Percentiles rank a stretch among this genome's conserved stretches.
These are phyloP conservation scores for Lycorma delicatula DNA, from an alignment of 1,140 invertebrate genomes.

Conservation along the genomic window DNA sequence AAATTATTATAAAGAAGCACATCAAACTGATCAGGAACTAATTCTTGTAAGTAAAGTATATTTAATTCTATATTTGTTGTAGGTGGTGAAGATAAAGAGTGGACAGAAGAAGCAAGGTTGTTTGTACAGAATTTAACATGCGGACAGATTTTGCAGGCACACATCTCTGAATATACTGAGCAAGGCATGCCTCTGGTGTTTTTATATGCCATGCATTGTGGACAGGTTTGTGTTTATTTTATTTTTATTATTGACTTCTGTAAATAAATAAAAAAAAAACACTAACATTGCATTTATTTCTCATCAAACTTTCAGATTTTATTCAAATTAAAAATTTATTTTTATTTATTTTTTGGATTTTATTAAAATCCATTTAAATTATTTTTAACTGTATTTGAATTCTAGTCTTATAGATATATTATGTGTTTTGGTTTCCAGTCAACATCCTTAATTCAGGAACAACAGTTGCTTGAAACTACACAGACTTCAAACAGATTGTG, in stretches of 20 bases:
- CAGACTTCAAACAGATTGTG: too few species aligned
- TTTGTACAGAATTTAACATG: constrained; percentile 67
- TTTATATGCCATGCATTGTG: constrained; percentile 60
- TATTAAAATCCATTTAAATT: constrained; percentile 4
- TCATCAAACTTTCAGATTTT: not conserved
- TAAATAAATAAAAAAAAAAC: not conserved
- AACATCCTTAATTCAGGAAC: too few species aligned
- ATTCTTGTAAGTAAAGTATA: too few species aligned
- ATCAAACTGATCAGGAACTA: too few species aligned
- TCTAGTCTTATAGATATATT: too few species aligned
- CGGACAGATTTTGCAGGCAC: constrained; percentile 73
- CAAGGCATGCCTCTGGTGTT: constrained; percentile 66
- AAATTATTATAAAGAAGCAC: too few species aligned
- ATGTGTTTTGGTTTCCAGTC: too few species aligned
- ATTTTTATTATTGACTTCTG: not conserved
- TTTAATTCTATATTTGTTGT: constrained; percentile 2
- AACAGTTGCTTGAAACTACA: too few species aligned
- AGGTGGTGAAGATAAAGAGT: constrained; percentile 42
- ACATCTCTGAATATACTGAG: constrained; percentile 72
- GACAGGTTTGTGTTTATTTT: constrained; percentile 45
- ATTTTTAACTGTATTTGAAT: not conserved
- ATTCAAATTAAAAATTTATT: not conserved
- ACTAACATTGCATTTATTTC: not conserved
- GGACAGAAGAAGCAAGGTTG: constrained; percentile 64
- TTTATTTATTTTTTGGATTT: not conserved